Conservation (phyloP, 2,888 invertebrate genomes). For the Andrena bicolor region DNA sequence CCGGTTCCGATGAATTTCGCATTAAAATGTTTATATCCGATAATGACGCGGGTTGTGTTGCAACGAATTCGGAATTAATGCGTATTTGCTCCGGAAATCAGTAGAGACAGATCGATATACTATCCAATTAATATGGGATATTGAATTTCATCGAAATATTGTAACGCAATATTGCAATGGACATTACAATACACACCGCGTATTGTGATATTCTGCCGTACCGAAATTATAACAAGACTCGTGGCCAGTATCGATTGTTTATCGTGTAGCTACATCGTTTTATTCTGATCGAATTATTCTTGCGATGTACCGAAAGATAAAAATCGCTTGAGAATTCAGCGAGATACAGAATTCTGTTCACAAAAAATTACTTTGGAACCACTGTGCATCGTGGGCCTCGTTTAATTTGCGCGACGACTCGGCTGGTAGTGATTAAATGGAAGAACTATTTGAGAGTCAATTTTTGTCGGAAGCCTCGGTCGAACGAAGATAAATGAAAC, state of each 20-base stretch:
- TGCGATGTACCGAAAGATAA: too few species aligned
- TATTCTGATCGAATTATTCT: too few species aligned
- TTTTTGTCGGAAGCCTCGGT: constrained; percentile 37
- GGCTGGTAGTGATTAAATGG: constrained; percentile 28
- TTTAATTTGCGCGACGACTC: constrained; percentile 18
- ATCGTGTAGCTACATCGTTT: too few species aligned
- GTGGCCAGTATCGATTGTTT: not conserved
- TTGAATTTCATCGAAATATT: constrained; percentile 23
- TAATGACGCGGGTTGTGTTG: constrained; percentile 16
- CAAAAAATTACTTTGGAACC: not conserved
- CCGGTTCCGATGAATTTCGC: constrained; percentile 19
- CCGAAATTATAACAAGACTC: constrained; percentile 4
- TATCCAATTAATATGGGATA: constrained; percentile 34
- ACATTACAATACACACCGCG: not conserved
- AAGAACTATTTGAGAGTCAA: constrained; percentile 32
- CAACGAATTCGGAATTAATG: constrained; percentile 40
- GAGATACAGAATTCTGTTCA: too few species aligned
- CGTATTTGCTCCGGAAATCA: constrained; percentile 36
- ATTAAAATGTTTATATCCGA: constrained; percentile 41
- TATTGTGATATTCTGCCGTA: too few species aligned
- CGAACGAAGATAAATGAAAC: constrained; percentile 55
- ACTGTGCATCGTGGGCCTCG: not conserved
- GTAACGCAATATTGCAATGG: constrained; percentile 14
- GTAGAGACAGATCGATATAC: constrained; percentile 8
- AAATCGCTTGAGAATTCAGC: too few species aligned